Percentiles rank a stretch among this genome's conserved stretches.
These are phyloP conservation scores for Ophion obscuratus DNA, from an alignment of 2,888 invertebrate genomes.

Conservation along the genomic window DNA sequence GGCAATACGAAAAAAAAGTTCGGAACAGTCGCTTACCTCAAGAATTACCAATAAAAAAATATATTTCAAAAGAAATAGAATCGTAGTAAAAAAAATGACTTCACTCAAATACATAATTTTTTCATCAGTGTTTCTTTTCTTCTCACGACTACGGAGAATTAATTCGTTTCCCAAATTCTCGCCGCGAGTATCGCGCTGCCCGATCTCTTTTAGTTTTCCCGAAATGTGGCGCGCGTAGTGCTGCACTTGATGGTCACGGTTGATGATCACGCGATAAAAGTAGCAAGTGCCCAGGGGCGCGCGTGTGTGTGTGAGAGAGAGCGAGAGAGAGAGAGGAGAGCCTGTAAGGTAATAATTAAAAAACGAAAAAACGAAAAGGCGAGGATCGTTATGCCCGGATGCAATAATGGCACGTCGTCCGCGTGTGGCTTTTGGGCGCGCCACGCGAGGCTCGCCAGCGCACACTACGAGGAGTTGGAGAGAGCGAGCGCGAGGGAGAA, in stretches of 20 bases:
- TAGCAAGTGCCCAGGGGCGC: constrained; percentile 22
- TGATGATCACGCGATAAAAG: constrained; percentile 54
- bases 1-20: no score
- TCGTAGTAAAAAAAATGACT: no score
- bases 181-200: no score
- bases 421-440: constrained; percentile 63
- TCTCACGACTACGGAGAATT: no score
- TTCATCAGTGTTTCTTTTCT: no score
- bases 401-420: constrained; percentile 61
- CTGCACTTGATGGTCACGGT: constrained; percentile 43
- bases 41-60: no score
- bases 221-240: neutral
- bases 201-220: no score
- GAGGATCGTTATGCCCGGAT: constrained; percentile 41
- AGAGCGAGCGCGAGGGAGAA: constrained; percentile 26
- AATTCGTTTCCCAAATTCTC: no score
- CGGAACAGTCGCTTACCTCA: no score
- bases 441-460: constrained; percentile 64
- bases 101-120: no score
- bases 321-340: constrained; percentile 3
- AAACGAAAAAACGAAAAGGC: constrained; percentile 46
- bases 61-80: no score
- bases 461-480: neutral
- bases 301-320: no score
- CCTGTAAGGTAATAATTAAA: constrained; percentile 24